Percentiles rank a stretch among this genome's conserved stretches.
These are phyloP conservation scores for Etheostoma spectabile DNA, from an alignment of 2,113 vertebrate species.

Conservation along the genomic window DNA sequence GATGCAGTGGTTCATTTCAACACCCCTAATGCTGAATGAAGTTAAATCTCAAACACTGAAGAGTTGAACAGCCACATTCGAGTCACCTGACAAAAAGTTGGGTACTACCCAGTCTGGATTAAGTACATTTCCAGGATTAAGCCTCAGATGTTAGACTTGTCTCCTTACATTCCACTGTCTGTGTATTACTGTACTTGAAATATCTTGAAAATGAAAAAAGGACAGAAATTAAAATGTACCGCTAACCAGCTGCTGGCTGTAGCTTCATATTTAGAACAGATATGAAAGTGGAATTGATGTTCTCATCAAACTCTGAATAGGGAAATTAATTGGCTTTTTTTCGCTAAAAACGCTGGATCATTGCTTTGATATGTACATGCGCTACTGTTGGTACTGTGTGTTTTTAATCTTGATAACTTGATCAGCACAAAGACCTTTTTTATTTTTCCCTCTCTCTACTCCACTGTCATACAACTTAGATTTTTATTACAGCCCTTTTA, in stretches of 20 bases:
- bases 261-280: not conserved
- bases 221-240: not conserved
- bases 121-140: too few relatives aligned
- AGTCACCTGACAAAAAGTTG: too few relatives aligned
- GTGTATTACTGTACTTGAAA: too few relatives aligned
- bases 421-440: not conserved
- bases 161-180: too few relatives aligned
- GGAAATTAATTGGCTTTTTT: not conserved
- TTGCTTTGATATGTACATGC: slow-evolving; percentile 4
- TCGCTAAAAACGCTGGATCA: not conserved
- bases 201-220: too few relatives aligned
- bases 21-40: too few relatives aligned
- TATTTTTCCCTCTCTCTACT: not conserved
- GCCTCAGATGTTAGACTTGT: too few relatives aligned
- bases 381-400: not conserved
- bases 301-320: not conserved
- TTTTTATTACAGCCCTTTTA: not conserved
- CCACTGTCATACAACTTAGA: not conserved
- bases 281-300: not conserved
- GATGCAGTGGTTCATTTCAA: too few relatives aligned
- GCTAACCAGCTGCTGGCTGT: not conserved
- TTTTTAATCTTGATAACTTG: not conserved
- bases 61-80: too few relatives aligned
- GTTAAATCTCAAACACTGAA: too few relatives aligned
- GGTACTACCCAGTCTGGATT: too few relatives aligned